phyloP scores from a whole-genome alignment of 1,140 invertebrate species.

The Doryteuthis pealeii region DNA sequence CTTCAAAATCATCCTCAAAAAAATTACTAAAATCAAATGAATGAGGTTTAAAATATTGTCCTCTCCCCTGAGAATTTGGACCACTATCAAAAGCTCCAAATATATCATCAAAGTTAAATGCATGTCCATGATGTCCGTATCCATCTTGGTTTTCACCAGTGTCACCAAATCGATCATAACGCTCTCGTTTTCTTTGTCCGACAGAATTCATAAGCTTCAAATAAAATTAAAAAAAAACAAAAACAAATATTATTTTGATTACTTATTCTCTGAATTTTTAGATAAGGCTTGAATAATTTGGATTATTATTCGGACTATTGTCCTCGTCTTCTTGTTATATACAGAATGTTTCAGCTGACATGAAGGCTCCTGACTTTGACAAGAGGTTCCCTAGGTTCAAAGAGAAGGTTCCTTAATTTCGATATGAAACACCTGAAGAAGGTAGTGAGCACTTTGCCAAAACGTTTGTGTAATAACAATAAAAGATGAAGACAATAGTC shows the following conservation, averaged over 20 bases:
- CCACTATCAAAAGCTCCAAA: conserved; percentile 47
- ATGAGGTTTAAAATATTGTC: conserved; percentile 13
- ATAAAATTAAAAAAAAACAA: conserved; percentile 3
- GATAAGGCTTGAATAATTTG: too few relatives aligned
- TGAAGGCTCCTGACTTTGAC: too few relatives aligned
- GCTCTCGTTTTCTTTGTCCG: conserved; percentile 88
- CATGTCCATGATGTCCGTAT: conserved; percentile 24
- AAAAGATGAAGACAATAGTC: too few relatives aligned
- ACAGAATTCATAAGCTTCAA: conserved; percentile 87
- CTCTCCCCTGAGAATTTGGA: conserved; percentile 33
- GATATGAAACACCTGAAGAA: too few relatives aligned
- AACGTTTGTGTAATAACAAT: too few relatives aligned
- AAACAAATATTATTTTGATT: neutral
- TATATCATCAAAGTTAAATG: conserved; percentile 53
- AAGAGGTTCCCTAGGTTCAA: too few relatives aligned
- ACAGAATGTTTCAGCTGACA: too few relatives aligned
- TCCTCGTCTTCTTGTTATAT: too few relatives aligned
- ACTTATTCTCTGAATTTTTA: too few relatives aligned
- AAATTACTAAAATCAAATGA: conserved; percentile 33
- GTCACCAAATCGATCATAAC: conserved; percentile 88
- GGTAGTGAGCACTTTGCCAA: too few relatives aligned
- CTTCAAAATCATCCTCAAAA: conserved; percentile 52
- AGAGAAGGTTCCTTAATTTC: too few relatives aligned
- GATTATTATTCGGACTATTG: too few relatives aligned
- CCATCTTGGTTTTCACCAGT: conserved; percentile 21